Conservation (phyloP, 2,113 vertebrate species). For the Lepisosteus osseus region DNA sequence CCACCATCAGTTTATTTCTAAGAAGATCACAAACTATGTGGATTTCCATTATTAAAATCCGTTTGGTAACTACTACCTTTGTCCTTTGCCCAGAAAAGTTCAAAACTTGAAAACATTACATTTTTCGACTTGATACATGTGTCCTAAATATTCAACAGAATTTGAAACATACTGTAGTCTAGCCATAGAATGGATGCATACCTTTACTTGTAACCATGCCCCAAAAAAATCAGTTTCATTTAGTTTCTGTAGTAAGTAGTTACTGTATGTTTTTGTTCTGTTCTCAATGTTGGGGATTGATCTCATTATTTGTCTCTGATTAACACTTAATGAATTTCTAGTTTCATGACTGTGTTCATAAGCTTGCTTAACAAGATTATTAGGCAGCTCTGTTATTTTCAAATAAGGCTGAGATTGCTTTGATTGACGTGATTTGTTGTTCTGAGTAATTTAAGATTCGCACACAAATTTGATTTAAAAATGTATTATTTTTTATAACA, state of each 20-base stretch:
- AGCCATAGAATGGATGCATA: too few relatives aligned
- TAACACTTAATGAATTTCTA: conserved; percentile 66
- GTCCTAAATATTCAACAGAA: too few relatives aligned
- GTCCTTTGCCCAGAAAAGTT: too few relatives aligned
- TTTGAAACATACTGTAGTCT: too few relatives aligned
- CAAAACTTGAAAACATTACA: too few relatives aligned
- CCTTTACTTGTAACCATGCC: not conserved
- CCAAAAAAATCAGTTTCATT: conserved; percentile 36
- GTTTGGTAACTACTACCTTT: too few relatives aligned
- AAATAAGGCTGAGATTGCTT: conserved; percentile 62
- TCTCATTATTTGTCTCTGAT: conserved; percentile 70
- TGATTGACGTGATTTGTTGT: conserved; percentile 68
- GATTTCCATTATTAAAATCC: too few relatives aligned
- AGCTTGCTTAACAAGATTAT: conserved; percentile 63
- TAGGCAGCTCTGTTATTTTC: conserved; percentile 62
- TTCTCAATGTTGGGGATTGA: conserved; percentile 40
- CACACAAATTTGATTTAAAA: conserved; percentile 62
- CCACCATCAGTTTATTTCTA: too few relatives aligned
- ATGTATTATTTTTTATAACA: conserved; percentile 53
- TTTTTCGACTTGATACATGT: too few relatives aligned
- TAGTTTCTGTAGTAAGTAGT: conserved; percentile 48
- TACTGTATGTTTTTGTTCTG: conserved; percentile 48
- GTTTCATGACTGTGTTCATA: conserved; percentile 59
- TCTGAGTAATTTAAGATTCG: conserved; percentile 59
- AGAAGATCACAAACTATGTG: too few relatives aligned